Base-by-base conservation (phyloP, 2,888 invertebrate genomes). In the Mermis nigrescens region DNA sequence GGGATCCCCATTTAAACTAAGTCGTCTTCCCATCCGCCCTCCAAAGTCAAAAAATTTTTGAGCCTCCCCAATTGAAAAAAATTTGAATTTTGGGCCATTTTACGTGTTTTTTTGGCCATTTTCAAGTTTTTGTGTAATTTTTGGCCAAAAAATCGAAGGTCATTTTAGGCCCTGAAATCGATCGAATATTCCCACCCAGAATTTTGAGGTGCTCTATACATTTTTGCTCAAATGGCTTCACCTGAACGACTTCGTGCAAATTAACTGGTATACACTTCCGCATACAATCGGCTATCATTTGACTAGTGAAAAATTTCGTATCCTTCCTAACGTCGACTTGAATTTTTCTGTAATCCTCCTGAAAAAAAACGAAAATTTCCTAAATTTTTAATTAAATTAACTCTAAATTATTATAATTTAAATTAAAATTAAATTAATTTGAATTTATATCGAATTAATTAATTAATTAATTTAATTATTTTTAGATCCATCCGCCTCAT, bases 271-370 rank as follows among this genome's bases (percentile, higher is more conserved):
- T 82, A 0, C 94, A 92, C 78, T 99, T 99, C 74, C 94, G 95
- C 83, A 99, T 98, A 70, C 98, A 98, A 71, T 91, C 88, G 75
- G 95, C 94, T 59, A 99, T 95, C 86, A 91, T 91, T 75, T 89
- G 89, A 0, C 94, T 91, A 0, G 95, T 98, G 72, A 98, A 99
- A 72, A 98, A 95, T 72, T 95, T 94, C 4, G 86, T 85, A 72
- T 95, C 95, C 2, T 91, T 91, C 75, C 94, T 94, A 63, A 87
- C 82, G 71, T 98, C 98, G 0, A 95, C 94, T 0, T 91, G 87
- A 1, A 99, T 87, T 69, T 81, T 81, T 27, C 81, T 72, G 72
- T 79, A 81, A 68, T 81, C 81, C 69, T 81, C 81, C 79, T 79
- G 61, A 59, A 64, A 60, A 19, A 22, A 54, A 55, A 19, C 60